A percentile compares a stretch with the other conserved stretches of the same genome.
These are phyloP conservation scores for Semibalanus balanoides DNA, from an alignment of 1,140 invertebrate genomes.

Conservation along the genomic window DNA sequence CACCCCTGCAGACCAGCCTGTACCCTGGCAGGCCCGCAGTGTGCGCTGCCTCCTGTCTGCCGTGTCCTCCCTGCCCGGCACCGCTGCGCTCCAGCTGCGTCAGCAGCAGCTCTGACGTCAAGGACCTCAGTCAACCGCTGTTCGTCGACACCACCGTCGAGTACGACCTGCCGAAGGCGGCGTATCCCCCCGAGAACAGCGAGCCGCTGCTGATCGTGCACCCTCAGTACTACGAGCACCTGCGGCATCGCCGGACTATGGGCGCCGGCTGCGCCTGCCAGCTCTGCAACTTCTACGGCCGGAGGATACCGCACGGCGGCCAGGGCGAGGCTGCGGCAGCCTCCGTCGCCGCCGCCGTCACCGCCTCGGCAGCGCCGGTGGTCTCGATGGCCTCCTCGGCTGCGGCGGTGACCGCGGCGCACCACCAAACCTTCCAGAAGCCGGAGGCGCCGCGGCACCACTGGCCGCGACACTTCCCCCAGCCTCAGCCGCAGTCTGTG, in stretches of 20 bases:
- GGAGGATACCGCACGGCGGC: not conserved
- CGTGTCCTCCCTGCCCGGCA: not conserved
- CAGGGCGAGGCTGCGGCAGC: not conserved
- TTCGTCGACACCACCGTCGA: not conserved
- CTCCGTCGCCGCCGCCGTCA: too few relatives aligned
- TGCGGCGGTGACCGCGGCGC: too few relatives aligned
- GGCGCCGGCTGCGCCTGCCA: not conserved
- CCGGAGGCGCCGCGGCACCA: not conserved
- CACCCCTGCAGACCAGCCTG: not conserved
- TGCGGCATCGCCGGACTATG: not conserved
- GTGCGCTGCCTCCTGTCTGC: too few relatives aligned
- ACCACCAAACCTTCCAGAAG: not conserved
- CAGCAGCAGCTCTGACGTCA: not conserved
- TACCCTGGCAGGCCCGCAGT: not conserved
- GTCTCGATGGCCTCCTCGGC: too few relatives aligned
- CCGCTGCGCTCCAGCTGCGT: not conserved
- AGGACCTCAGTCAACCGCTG: not conserved
- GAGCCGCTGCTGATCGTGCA: not conserved
- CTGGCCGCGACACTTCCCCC: not conserved
- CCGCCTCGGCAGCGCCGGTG: too few relatives aligned
- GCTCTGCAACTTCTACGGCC: not conserved
- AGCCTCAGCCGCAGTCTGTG: not conserved
- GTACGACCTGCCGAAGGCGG: not conserved
- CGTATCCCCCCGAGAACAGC: not conserved
- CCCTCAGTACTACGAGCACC: not conserved